These are phyloP conservation scores for Trogon surrucura DNA, from an alignment of 2,113 vertebrate species.

Conservation along the genomic window DNA sequence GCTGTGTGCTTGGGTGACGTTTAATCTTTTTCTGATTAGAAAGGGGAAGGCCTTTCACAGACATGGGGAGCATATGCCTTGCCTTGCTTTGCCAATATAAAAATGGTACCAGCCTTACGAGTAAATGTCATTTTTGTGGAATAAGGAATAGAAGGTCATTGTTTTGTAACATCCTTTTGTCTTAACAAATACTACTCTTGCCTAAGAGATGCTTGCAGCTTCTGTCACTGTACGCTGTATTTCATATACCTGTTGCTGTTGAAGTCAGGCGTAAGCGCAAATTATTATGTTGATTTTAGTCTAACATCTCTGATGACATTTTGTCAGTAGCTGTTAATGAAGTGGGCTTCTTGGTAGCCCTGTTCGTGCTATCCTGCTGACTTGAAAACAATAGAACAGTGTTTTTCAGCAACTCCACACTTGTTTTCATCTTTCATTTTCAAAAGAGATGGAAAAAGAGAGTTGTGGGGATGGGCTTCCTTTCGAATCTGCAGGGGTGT, in stretches of 20 bases:
- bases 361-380: neutral
- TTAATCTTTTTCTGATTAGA: neutral
- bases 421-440: neutral
- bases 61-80: neutral
- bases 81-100: neutral
- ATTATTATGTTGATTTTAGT: neutral
- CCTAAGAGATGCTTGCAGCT: neutral
- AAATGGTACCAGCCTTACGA: neutral
- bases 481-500: neutral
- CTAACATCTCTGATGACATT: neutral
- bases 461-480: neutral
- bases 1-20: neutral
- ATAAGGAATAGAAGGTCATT: neutral
- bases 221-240: neutral
- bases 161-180: slow-evolving; percentile 30
- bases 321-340: neutral
- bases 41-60: neutral
- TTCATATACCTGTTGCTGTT: neutral
- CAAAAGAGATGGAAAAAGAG: neutral
- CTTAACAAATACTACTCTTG: neutral
- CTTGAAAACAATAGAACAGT: neutral
- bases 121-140: neutral
- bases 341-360: neutral
- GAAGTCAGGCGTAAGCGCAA: fast-evolving
- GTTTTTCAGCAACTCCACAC: neutral